A percentile compares a stretch with the other conserved stretches of the same genome.
Evolutionary conservation across 2,888 invertebrate genomes (phyloP).

Genomic region (Cyrtodaria siliqua): DNA sequence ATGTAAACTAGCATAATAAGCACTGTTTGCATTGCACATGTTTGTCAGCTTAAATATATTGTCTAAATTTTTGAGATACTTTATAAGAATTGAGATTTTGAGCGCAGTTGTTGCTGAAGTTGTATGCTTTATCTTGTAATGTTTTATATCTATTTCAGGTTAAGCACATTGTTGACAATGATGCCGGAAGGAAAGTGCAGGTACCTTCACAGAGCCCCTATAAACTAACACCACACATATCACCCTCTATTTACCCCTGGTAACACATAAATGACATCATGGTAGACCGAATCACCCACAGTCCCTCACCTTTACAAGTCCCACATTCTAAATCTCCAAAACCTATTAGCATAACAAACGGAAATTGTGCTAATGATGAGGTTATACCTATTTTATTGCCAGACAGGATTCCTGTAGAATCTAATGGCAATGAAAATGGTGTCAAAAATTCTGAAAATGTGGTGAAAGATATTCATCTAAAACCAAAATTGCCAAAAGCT

Average conservation of each 20-base stretch:
- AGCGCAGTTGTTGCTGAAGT: neutral
- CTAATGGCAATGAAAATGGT: conserved; percentile 47
- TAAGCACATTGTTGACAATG: conserved; percentile 32
- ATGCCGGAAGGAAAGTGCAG: conserved; percentile 50
- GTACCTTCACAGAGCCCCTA: conserved; percentile 37
- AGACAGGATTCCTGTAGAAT: conserved; percentile 9
- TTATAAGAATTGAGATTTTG: neutral
- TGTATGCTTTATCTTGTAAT: neutral
- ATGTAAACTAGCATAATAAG: no score
- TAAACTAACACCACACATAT: conserved; percentile 28
- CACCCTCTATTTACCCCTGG: conserved; percentile 20
- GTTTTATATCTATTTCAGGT: conserved; percentile 19
- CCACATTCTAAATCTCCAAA: conserved; percentile 57
- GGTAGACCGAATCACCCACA: conserved; percentile 72
- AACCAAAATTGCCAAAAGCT: conserved; percentile 60
- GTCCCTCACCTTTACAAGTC: conserved; percentile 78
- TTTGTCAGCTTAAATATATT: no score
- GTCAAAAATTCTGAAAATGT: conserved; percentile 13
- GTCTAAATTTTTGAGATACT: no score
- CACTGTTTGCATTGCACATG: no score
- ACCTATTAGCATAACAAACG: conserved; percentile 36
- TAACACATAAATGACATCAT: conserved; percentile 6
- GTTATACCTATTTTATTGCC: conserved; percentile 20
- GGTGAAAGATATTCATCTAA: conserved; percentile 38
- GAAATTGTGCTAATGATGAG: conserved; percentile 41